phyloP scores from a whole-genome alignment of 2,888 invertebrate genomes.

The Dryobota labecula region DNA sequence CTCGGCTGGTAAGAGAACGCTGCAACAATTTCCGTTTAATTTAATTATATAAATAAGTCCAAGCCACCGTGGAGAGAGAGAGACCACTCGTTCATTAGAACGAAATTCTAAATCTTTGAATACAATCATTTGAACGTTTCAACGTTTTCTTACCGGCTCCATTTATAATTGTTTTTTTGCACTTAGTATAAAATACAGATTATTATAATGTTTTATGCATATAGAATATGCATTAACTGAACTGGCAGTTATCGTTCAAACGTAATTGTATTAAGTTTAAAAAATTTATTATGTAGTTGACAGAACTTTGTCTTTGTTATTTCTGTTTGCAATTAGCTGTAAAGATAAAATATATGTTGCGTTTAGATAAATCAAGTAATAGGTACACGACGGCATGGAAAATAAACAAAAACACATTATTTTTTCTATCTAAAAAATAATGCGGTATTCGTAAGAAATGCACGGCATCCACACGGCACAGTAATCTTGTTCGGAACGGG shows the following conservation, averaged over 20 bases:
- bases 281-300: slow-evolving; percentile 60
- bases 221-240: slow-evolving; percentile 57
- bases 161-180: slow-evolving; percentile 44
- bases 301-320: slow-evolving; percentile 48
- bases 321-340: slow-evolving; percentile 53
- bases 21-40: slow-evolving; percentile 10
- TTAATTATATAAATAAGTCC: not conserved
- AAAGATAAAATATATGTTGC: slow-evolving; percentile 12
- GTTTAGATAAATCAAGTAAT: slow-evolving; percentile 4
- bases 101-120: slow-evolving; percentile 6
- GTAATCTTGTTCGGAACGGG: not conserved
- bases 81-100: not conserved
- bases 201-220: slow-evolving; percentile 63
- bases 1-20: slow-evolving; percentile 30
- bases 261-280: slow-evolving; percentile 61
- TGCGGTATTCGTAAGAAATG: too few relatives aligned
- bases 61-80: not conserved
- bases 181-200: slow-evolving; percentile 65
- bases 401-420: too few relatives aligned
- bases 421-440: too few relatives aligned
- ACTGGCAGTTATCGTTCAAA: slow-evolving; percentile 45
- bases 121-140: slow-evolving; percentile 24
- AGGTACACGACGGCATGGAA: not conserved
- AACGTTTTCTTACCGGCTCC: slow-evolving; percentile 45
- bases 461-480: not conserved